A percentile compares a stretch with the other conserved stretches of the same genome.
phyloP scores from a whole-genome alignment of 2,888 invertebrate species.

The Saturnia pavonia region DNA sequence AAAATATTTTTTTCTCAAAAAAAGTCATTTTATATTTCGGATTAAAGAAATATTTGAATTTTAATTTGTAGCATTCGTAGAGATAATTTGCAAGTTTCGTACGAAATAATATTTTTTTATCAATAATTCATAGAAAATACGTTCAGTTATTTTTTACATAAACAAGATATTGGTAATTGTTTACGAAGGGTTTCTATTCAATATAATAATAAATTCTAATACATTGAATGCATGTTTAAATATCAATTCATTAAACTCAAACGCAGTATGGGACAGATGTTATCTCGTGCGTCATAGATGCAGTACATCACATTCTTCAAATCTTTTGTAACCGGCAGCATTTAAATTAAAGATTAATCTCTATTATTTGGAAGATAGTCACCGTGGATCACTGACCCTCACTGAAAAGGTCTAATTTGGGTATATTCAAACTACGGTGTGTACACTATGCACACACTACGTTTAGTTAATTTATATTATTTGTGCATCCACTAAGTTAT shows the following conservation, averaged over 20 bases:
- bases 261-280: constrained; percentile 21
- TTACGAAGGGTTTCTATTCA: constrained; percentile 8
- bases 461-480: constrained; percentile 23
- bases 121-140: too few species aligned
- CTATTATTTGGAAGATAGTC: constrained; percentile 34
- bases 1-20: too few species aligned
- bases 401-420: constrained; percentile 50
- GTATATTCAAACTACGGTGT: constrained; percentile 41
- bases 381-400: constrained; percentile 43
- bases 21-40: too few species aligned
- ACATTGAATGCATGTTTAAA: constrained; percentile 15
- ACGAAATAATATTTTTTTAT: too few species aligned
- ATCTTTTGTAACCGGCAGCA: constrained; percentile 22
- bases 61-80: too few species aligned
- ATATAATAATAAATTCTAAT: constrained; percentile 13
- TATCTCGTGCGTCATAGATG: constrained; percentile 22
- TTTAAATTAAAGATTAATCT: constrained; percentile 67
- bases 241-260: constrained; percentile 22
- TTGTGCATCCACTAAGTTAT: too few species aligned
- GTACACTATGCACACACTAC: constrained; percentile 17
- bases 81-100: too few species aligned
- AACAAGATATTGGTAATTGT: neutral
- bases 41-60: too few species aligned
- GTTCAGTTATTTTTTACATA: too few species aligned
- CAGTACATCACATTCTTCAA: constrained; percentile 19